Base-by-base conservation (phyloP, 1,140 invertebrate genomes). In the Cephus cinctus region DNA sequence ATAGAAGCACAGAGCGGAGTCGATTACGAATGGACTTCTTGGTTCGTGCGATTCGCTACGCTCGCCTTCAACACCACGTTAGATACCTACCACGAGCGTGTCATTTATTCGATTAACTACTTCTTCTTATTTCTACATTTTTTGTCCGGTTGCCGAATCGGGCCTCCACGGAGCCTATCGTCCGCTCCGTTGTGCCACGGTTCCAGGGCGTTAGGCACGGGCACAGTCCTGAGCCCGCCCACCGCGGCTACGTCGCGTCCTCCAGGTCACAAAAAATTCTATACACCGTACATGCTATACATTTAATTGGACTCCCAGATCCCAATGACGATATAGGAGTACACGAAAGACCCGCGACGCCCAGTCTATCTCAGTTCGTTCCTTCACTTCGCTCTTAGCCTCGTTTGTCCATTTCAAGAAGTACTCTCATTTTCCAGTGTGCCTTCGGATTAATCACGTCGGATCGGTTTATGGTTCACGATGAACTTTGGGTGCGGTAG, bases 141-240 rank as follows among this genome's bases (percentile, higher is more conserved):
- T 44, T 43, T 39, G 4, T 35, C 19, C 27, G 2, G 18, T 31
- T 44, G 35, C 22, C 14, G 39, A 5, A 31, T 16, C 27, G 21
- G 25, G 25, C 6, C 25, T 27, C 25, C 25, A n/a, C 42, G 35
- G 43, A 19, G 11, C 34, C 19, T 14, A 35, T 22, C 16, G 15
- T 16, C 4, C 3, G 14, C 2, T 36, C 18, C 41, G 42, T 55
- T 40, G 41, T 39, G 39, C 47, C 55, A 23, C 44, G 50, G 45
- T 58, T 57, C 49, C 56, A 53, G 50, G 43, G 34, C 34, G 31
- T 58, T 56, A 46, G 56, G 41, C 53, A 57, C 54, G 45, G 52
- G 40, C 44, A 49, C 43, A 42, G 41, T 39, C 55, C 41, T 49
- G 25, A 49, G 30, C 21, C 43, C 27, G 41, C 44, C 41, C 43